Base-by-base conservation (phyloP, 2,888 invertebrate species). In the Resseliella maxima region DNA sequence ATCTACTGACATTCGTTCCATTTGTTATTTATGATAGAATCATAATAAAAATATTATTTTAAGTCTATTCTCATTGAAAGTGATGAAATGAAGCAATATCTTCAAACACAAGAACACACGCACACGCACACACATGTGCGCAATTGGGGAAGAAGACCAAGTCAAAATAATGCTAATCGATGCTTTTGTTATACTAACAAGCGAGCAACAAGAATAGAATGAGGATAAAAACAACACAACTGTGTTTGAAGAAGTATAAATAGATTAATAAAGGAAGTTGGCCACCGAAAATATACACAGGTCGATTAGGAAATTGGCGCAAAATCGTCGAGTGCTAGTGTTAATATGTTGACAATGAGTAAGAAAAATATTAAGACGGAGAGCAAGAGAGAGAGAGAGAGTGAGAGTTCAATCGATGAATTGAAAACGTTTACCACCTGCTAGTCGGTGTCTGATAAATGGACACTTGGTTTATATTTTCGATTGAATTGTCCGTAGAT, bases 1-100 rank as follows among this genome's bases (percentile, higher is more conserved):
- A 72, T n/a, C 72, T 72, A 31, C 72, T 31, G 31, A 72, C 72
- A 72, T 59, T 59, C 59, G 59, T 59, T 59, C 59, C 72, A 31
- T 72, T 72, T 72, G 72, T 72, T 72, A 72, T 31, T 72, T 72
- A 72, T 72, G 72, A 72, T 72, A 72, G 72, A 72, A 72, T 72
- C 72, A 72, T 72, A 72, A 72, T 72, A 35, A 72, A 72, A 72
- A 72, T 72, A 72, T 72, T 72, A 72, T 72, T 72, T 72, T 72
- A 72, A 31, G 72, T 72, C 31, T 31, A 72, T 72, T 31, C 15
- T 31, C 31, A 31, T 72, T 72, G 72, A 72, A 72, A 72, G 72
- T 35, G 72, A 31, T 59, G 59, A 59, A 59, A 59, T 59, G 59
- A 59, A 27, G 59, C 50, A 50, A 41, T 5, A 41, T 12, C 41